These are phyloP conservation scores for Amazona guildingii DNA, from an alignment of 2,113 vertebrate species.

Conservation along the genomic window DNA sequence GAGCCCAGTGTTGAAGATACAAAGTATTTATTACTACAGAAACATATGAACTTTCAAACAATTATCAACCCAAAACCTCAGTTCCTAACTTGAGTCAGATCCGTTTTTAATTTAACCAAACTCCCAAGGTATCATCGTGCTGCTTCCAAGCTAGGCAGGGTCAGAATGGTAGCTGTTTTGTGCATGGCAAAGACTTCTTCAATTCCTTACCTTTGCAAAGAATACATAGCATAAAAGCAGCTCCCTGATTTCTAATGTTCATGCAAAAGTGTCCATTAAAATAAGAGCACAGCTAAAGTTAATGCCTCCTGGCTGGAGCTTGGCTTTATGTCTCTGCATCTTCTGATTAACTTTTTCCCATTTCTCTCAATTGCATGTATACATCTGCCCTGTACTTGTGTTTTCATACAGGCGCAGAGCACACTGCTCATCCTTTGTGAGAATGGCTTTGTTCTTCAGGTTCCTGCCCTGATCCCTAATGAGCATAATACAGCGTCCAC, in stretches of 20 bases:
- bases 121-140: neutral
- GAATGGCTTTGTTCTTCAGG: slow-evolving; percentile 83
- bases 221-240: neutral
- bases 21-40: neutral
- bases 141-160: neutral
- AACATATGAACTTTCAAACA: neutral
- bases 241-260: neutral
- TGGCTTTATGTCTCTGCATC: neutral
- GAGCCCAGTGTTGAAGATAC: neutral
- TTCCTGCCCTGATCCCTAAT: slow-evolving; percentile 69
- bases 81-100: neutral
- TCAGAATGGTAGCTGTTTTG: neutral
- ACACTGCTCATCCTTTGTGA: slow-evolving; percentile 86
- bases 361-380: neutral
- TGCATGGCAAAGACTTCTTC: neutral
- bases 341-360: neutral
- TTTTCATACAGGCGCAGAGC: slow-evolving; percentile 74
- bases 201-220: neutral
- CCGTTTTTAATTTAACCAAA: neutral
- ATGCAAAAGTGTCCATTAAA: neutral
- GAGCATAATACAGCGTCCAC: slow-evolving; percentile 52
- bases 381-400: neutral
- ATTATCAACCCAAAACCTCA: neutral
- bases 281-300: neutral
- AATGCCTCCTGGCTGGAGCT: neutral